A percentile compares a stretch with the other conserved stretches of the same genome.
Conservation (phyloP, 2,113 vertebrate species). For the Holacanthus passer region DNA sequence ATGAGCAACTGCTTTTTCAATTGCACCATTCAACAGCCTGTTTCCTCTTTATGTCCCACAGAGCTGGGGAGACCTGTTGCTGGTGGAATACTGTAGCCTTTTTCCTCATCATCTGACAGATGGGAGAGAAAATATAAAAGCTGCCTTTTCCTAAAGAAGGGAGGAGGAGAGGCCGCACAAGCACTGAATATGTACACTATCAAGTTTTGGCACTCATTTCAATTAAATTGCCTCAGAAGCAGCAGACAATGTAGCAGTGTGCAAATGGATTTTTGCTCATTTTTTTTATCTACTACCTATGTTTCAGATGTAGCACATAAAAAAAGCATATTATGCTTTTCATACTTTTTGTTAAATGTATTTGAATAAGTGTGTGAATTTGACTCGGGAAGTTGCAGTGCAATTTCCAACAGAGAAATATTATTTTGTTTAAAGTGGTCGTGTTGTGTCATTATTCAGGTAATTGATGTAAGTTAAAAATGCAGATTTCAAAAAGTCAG, state of each 20-base stretch:
- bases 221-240: slow-evolving; percentile 94
- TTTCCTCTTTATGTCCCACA: slow-evolving; percentile 81
- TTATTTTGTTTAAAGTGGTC: slow-evolving; percentile 72
- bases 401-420: slow-evolving; percentile 81
- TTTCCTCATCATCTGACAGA: slow-evolving; percentile 85
- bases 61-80: slow-evolving; percentile 86
- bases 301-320: slow-evolving; percentile 96
- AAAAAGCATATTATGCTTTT: slow-evolving; percentile 82
- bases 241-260: slow-evolving; percentile 98
- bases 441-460: slow-evolving; percentile 76
- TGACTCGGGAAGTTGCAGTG: slow-evolving; percentile 90
- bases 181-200: slow-evolving; percentile 97
- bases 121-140: slow-evolving; percentile 71
- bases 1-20: slow-evolving; percentile 54
- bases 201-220: slow-evolving; percentile 92
- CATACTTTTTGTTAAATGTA: slow-evolving; percentile 71
- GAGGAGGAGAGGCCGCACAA: slow-evolving; percentile 86
- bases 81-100: slow-evolving; percentile 80
- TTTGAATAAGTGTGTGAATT: slow-evolving; percentile 77
- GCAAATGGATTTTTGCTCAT: slow-evolving; percentile 94
- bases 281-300: slow-evolving; percentile 93
- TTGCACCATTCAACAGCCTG: slow-evolving; percentile 64
- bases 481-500: slow-evolving; percentile 79
- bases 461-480: slow-evolving; percentile 75
- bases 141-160: slow-evolving; percentile 83